Base-by-base conservation (phyloP, 2,113 vertebrate genomes). In the Pao palembangensis region DNA sequence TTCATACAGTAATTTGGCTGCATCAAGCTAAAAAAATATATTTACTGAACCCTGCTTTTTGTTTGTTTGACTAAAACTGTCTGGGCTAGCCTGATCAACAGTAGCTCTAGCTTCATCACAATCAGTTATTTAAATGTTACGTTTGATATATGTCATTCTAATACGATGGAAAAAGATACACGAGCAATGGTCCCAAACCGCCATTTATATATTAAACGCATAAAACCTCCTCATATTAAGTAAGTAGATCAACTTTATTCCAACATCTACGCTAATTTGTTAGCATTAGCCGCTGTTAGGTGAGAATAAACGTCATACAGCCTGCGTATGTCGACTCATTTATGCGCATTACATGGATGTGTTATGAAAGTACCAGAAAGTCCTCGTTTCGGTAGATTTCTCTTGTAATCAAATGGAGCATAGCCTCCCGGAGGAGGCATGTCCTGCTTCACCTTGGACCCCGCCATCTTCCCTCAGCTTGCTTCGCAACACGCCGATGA, bases 361-460 rank as follows among this genome's bases (percentile, higher is more conserved):
- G 61, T 20, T 3, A 43, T 43, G 44, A 12, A 41, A 73, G 88
- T 89, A 96, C 95, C 95, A 21, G 94, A 96, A 48, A 94, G 58
- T 57, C 95, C 94, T 49, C 96, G 89, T 61, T 91, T 93, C 4
- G 95, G 95, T 1, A 98, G 84, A 80, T 95, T 95, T 88, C 95
- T 90, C 18, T 93, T 93, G 78, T 96, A 98, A 67, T 96, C 95
- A 61, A 98, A 83, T 2, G 93, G 71, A 2, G 90, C 90, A 64
- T 97, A 98, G 8, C 95, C 96, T 74, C 96, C 95, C 16, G 78
- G 69, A 8, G 96, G 96, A 65, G 95, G 86, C 94, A 96, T 95
- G 93, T 98, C 96, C 95, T 98, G 96, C 90, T 94, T 98, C 96
- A 98, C 96, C 95, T 97, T 98, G 84, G 89, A 86, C 21, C 89